phyloP scores from a whole-genome alignment of 1,140 invertebrate genomes.

The Plodia interpunctella region DNA sequence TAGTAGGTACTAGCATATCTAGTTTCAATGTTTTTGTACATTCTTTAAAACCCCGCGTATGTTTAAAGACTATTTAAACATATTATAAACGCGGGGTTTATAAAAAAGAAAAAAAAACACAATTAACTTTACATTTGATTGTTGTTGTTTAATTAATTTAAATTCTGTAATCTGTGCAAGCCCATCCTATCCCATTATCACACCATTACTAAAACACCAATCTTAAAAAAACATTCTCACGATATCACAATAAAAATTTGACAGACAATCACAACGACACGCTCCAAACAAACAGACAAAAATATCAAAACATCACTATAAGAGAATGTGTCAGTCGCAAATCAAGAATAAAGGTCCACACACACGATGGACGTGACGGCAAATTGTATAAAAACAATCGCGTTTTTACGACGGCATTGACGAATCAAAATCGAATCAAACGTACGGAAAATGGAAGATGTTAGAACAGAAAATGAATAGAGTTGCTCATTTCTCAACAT shows the following conservation, averaged over 20 bases:
- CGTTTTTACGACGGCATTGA: slow-evolving; percentile 52
- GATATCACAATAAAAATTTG: slow-evolving; percentile 62
- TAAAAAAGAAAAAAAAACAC: not conserved
- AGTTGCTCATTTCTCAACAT: too few species aligned
- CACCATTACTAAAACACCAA: slow-evolving; percentile 8
- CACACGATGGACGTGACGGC: slow-evolving; percentile 44
- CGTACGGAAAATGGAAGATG: slow-evolving; percentile 63
- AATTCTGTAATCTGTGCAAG: not conserved
- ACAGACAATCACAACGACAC: slow-evolving; percentile 71
- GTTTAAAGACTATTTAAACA: too few species aligned
- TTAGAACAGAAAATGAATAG: slow-evolving; percentile 32
- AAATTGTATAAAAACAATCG: slow-evolving; percentile 75
- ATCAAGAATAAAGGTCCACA: slow-evolving; percentile 61
- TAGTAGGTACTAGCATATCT: too few species aligned
- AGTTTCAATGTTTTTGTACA: too few species aligned
- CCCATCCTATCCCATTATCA: not conserved
- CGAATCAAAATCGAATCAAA: slow-evolving; percentile 70
- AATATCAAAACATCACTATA: slow-evolving; percentile 48
- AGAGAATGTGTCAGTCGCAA: slow-evolving; percentile 61
- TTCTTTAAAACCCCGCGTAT: too few species aligned
- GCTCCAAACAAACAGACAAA: slow-evolving; percentile 54
- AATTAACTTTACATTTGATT: not conserved
- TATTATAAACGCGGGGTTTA: too few species aligned
- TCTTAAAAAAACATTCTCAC: slow-evolving; percentile 48
- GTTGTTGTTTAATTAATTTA: not conserved